A percentile compares a stretch with the other conserved stretches of the same genome.
phyloP scores from a whole-genome alignment of 2,797 vertebrate species.

The Psittacula derbiana region DNA sequence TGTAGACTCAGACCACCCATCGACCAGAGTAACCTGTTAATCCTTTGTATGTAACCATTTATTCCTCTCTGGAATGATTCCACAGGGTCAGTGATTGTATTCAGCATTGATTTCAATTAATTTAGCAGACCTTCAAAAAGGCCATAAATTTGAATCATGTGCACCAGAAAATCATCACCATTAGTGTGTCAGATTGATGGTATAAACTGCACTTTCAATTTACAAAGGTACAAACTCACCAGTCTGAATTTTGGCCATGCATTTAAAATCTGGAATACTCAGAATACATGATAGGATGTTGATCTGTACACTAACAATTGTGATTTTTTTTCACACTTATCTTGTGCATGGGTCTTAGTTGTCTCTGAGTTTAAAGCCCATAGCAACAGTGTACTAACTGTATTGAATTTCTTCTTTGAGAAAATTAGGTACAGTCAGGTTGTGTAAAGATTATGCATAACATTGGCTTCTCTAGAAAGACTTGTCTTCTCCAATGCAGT shows the following conservation, averaged over 20 bases:
- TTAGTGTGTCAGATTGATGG: background rate
- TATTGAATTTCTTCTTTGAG: slow-evolving; percentile 20
- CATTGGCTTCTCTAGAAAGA: background rate
- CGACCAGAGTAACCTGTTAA: background rate
- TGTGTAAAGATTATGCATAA: background rate
- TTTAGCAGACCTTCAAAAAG: background rate
- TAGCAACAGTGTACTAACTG: background rate
- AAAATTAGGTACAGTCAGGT: background rate
- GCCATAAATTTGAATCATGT: background rate
- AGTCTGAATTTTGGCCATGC: background rate
- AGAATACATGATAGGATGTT: background rate
- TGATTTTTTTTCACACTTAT: background rate
- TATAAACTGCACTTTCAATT: background rate
- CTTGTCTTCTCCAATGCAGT: background rate
- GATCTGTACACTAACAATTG: background rate
- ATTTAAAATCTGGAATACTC: background rate
- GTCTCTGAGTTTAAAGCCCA: background rate
- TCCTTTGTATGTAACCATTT: background rate
- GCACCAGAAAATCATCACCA: background rate
- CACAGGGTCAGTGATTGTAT: background rate
- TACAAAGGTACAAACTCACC: background rate
- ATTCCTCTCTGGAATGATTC: background rate
- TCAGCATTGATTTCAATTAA: background rate
- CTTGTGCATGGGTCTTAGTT: background rate
- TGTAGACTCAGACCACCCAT: background rate